phyloP scores from a whole-genome alignment of 2,888 invertebrate genomes.

The Caenorhabditis virilis region DNA sequence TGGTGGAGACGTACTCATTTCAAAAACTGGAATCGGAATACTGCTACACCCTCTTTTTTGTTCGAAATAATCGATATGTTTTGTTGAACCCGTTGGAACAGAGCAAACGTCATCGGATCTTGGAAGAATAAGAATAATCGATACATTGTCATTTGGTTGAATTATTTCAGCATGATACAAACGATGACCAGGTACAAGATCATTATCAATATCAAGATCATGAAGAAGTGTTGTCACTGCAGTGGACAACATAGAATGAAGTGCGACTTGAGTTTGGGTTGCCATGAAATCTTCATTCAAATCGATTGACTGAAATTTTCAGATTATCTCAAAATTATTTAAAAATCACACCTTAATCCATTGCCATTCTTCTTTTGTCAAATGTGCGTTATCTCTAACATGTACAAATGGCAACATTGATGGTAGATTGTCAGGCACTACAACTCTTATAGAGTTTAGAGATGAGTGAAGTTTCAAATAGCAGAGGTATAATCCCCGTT shows the following conservation, averaged over 20 bases:
- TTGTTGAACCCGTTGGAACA: slow-evolving; percentile 74
- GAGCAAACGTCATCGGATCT: slow-evolving; percentile 78
- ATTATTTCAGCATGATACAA: slow-evolving; percentile 91
- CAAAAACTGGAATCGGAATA: slow-evolving; percentile 83
- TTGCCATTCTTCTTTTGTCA: slow-evolving; percentile 92
- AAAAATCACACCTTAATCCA: slow-evolving; percentile 71
- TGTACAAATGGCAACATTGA: slow-evolving; percentile 92
- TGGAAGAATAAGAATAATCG: slow-evolving; percentile 78
- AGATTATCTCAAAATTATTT: background rate
- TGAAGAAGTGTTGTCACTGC: slow-evolving; percentile 47
- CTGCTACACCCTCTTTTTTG: slow-evolving; percentile 84
- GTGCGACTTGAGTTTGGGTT: slow-evolving; percentile 69
- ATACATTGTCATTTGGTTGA: slow-evolving; percentile 86
- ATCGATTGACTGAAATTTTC: slow-evolving; percentile 41
- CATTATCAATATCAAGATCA: slow-evolving; percentile 60
- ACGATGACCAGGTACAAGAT: slow-evolving; percentile 79
- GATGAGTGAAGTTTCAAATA: slow-evolving; percentile 96
- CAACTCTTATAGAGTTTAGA: slow-evolving; percentile 73
- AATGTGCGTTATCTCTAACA: slow-evolving; percentile 90
- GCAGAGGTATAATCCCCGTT: slow-evolving; percentile 88
- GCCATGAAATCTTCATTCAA: slow-evolving; percentile 45
- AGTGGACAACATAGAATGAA: slow-evolving; percentile 67
- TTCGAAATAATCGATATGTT: slow-evolving; percentile 74
- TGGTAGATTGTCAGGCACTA: slow-evolving; percentile 88
- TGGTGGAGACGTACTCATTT: slow-evolving; percentile 71